Evolutionary conservation across 2,888 invertebrate species (phyloP).

Genomic region (Schizaphis graminum): DNA sequence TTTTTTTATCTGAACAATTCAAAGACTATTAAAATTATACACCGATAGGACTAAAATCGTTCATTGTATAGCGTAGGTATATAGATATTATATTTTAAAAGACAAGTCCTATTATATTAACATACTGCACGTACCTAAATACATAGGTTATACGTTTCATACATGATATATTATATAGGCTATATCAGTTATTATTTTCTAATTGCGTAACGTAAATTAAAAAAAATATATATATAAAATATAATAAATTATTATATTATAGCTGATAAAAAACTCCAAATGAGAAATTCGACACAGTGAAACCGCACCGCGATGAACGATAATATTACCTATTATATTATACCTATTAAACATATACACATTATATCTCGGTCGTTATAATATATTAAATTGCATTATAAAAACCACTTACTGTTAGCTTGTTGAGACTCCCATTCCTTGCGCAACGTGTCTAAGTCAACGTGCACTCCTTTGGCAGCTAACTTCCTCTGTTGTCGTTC

Average conservation of each 20-base stretch:
- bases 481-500: conserved; percentile 93
- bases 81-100: not conserved
- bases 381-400: not conserved
- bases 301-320: too few relatives aligned
- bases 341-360: not conserved
- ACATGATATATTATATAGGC: not conserved
- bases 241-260: too few relatives aligned
- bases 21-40: not conserved
- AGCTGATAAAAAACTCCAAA: too few relatives aligned
- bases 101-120: not conserved
- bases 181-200: too few relatives aligned
- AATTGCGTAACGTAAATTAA: too few relatives aligned
- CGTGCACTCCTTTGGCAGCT: conserved; percentile 90
- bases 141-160: not conserved
- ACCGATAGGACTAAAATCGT: not conserved
- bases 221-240: too few relatives aligned
- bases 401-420: conserved; percentile 66
- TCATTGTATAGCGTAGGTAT: not conserved
- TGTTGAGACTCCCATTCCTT: conserved; percentile 87
- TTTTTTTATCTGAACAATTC: not conserved
- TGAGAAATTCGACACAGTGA: too few relatives aligned
- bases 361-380: not conserved
- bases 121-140: not conserved
- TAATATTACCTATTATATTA: not conserved
- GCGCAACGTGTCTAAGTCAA: conserved; percentile 87